Conservation (phyloP, 2,797 vertebrate species). For the Pipistrellus pipistrellus region DNA sequence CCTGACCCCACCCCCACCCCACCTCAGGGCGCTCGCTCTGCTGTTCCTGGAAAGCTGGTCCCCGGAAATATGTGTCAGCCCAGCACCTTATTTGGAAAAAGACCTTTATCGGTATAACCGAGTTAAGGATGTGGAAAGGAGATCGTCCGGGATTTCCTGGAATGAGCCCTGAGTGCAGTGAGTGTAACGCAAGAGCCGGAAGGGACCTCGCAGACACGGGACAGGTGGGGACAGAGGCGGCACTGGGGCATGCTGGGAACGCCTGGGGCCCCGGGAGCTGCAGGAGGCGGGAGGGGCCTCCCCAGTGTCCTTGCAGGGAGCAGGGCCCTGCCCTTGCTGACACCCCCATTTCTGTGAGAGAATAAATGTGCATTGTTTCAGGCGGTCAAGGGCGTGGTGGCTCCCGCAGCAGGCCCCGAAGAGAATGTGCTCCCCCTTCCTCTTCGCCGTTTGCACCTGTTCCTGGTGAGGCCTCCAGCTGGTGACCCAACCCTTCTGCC, state of each 20-base stretch:
- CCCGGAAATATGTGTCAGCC: neutral
- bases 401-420: accelerated
- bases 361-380: neutral
- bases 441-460: neutral
- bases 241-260: neutral
- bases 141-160: neutral
- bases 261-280: neutral
- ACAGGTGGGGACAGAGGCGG: neutral
- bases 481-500: too few relatives aligned
- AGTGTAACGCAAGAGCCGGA: neutral
- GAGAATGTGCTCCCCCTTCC: neutral
- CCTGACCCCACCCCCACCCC: too few relatives aligned
- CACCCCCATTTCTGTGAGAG: accelerated
- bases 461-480: neutral
- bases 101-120: neutral
- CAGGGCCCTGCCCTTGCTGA: neutral
- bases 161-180: accelerated
- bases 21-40: neutral
- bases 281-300: neutral
- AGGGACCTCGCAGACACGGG: too few relatives aligned
- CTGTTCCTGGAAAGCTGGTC: neutral
- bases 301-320: accelerated
- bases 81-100: neutral
- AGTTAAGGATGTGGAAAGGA: neutral
- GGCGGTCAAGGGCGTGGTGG: neutral